Evolutionary conservation across 1,140 invertebrate species (phyloP), one percentile per base, ranked within the genome.

Genomic region (Leguminivora glycinivorella): DNA sequence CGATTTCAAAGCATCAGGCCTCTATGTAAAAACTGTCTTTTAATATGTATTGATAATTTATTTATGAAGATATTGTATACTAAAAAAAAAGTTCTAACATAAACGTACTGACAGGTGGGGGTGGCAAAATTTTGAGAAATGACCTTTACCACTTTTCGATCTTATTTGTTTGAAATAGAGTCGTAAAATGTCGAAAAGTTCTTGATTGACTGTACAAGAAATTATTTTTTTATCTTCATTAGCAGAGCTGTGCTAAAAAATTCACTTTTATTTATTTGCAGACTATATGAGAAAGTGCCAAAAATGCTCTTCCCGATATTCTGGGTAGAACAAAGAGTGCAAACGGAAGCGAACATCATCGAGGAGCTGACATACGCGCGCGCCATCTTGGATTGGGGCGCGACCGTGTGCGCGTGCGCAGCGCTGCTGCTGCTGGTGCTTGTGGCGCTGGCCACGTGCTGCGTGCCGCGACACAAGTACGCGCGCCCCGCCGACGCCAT

Each of bases 251-350:
- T 19, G 17, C 7, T 52, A 19, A 17, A 22, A 52, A 22, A 5
- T n/a, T n/a, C 7, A n/a, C 5, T 43, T 5, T 66, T 73, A 60
- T 77, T 73, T 75, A 66, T 63, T 90, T 91, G 73, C 84, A 94
- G 94, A 1, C 76, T 96, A n/a, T 95, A 94, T 78, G 90, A 93
- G 63, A 81, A 95, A 52, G 93, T 96, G 1, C 95, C 95, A 0
- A 93, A 84, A 68, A 92, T 95, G 52, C 94, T 95, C 83, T 94
- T 97, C 75, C 96, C 96, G 0, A 92, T 96, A 26, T 93, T 97
- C 25, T 97, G 96, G 96, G 96, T 97, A 75, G 93, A 95, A 70
- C 93, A 97, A 76, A 92, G 93, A 47, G 95, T 95, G 0, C 83
- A 86, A 14, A 92, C 96, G 1, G 92, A 92, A 4, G 92, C 93